These are phyloP conservation scores for Sigmodon hispidus DNA, from an alignment of 2,113 vertebrate genomes.

Conservation along the genomic window DNA sequence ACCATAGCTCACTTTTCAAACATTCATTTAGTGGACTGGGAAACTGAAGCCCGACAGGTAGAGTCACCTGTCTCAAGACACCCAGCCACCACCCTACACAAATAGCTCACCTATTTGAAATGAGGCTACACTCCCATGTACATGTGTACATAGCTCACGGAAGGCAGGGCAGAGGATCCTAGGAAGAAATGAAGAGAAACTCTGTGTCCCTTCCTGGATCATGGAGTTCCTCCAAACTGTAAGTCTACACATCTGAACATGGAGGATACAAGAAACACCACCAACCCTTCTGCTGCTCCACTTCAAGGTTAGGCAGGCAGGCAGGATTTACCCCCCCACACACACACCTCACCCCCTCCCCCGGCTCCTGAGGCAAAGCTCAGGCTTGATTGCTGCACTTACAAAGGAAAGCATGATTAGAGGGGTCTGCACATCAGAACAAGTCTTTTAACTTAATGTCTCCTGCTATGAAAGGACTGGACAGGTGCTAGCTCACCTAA, in stretches of 20 bases:
- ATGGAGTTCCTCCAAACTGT: neutral
- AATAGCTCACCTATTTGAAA: neutral
- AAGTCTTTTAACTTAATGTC: conserved; percentile 53
- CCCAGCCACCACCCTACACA: neutral
- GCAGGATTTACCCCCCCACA: neutral
- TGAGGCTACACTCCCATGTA: neutral
- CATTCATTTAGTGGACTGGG: neutral
- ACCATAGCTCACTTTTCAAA: neutral
- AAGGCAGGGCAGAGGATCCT: neutral
- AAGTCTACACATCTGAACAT: neutral
- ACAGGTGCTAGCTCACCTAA: neutral
- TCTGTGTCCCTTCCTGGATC: neutral
- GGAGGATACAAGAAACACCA: too few relatives aligned
- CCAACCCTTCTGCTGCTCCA: too few relatives aligned
- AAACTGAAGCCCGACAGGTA: neutral
- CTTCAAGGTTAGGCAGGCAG: neutral
- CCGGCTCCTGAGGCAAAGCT: neutral
- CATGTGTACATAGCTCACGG: neutral
- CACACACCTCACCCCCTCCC: too few relatives aligned
- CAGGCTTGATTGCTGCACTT: neutral
- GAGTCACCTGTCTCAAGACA: neutral
- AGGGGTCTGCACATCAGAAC: conserved; percentile 62
- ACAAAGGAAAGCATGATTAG: conserved; percentile 42
- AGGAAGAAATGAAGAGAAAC: neutral
- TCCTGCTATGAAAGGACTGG: conserved; percentile 36